These are phyloP conservation scores for Cryptotis parvus DNA, from an alignment of 2,113 vertebrate genomes.

Conservation along the genomic window DNA sequence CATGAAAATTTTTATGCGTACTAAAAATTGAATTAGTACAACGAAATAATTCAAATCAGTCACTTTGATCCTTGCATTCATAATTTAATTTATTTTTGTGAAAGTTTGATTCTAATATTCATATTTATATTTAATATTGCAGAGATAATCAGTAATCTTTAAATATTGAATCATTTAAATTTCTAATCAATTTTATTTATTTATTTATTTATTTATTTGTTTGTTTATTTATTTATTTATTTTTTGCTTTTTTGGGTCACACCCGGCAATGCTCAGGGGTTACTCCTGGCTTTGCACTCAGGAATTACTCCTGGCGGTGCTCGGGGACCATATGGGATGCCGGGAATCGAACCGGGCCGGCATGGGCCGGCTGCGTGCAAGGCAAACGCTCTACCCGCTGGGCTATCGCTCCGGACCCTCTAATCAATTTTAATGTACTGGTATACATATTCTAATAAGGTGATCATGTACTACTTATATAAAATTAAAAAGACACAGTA, in stretches of 20 bases:
- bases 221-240: too few species aligned
- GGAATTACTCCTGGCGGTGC: too few species aligned
- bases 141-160: background rate
- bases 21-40: background rate
- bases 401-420: too few species aligned
- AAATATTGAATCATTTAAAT: background rate
- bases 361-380: too few species aligned
- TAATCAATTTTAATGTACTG: constrained; percentile 31
- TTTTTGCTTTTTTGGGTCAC: too few species aligned
- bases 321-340: too few species aligned
- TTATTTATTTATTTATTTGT: too few species aligned
- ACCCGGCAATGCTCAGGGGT: too few species aligned
- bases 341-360: too few species aligned
- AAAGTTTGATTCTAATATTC: constrained; percentile 15
- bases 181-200: constrained; percentile 17
- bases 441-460: background rate
- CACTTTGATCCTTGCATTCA: background rate
- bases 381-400: too few species aligned
- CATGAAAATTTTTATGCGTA: constrained; percentile 17
- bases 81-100: constrained; percentile 14
- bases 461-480: background rate
- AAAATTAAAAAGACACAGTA: background rate
- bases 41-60: background rate
- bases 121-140: constrained; percentile 24
- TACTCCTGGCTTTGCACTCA: too few species aligned